Percentiles rank a stretch among this genome's conserved stretches.
Evolutionary conservation across 2,797 vertebrate species (phyloP).

Genomic region (Lemur catta): DNA sequence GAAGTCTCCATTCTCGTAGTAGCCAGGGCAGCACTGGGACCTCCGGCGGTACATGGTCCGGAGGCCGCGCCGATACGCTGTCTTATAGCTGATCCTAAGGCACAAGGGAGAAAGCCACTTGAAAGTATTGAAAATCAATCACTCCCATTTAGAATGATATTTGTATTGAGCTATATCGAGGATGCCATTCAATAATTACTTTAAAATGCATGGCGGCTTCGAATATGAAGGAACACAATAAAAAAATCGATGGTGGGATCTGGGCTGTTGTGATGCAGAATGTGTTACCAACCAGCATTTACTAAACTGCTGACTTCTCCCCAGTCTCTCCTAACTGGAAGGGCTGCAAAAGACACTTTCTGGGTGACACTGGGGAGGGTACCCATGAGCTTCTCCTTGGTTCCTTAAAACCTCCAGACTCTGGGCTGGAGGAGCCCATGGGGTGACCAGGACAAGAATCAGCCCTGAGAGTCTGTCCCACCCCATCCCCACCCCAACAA

Average conservation of each 20-base stretch:
- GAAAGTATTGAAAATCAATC: conserved; percentile 83
- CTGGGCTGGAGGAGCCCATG: neutral
- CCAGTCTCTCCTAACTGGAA: neutral
- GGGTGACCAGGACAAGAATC: neutral
- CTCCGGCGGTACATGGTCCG: conserved; percentile 97
- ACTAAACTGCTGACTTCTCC: neutral
- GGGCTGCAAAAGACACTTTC: neutral
- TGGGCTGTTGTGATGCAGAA: conserved; percentile 50
- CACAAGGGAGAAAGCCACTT: conserved; percentile 78
- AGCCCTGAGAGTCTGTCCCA: neutral
- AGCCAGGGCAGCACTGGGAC: conserved; percentile 98
- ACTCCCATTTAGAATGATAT: conserved; percentile 74
- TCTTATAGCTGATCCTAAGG: conserved; percentile 98
- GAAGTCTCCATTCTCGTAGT: conserved; percentile 95
- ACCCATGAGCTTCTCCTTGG: neutral
- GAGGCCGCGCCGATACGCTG: conserved; percentile 94
- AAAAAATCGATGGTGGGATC: conserved; percentile 78
- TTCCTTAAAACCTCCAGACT: neutral
- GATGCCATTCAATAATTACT: conserved; percentile 82
- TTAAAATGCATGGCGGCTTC: conserved; percentile 80
- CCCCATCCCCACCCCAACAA: neutral
- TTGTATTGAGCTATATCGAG: conserved; percentile 79
- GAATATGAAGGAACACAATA: conserved; percentile 79
- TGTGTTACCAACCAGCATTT: neutral
- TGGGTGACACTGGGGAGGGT: neutral